Evolutionary conservation across 2,888 invertebrate genomes (phyloP).

Genomic region (Eristalinus aeneus): DNA sequence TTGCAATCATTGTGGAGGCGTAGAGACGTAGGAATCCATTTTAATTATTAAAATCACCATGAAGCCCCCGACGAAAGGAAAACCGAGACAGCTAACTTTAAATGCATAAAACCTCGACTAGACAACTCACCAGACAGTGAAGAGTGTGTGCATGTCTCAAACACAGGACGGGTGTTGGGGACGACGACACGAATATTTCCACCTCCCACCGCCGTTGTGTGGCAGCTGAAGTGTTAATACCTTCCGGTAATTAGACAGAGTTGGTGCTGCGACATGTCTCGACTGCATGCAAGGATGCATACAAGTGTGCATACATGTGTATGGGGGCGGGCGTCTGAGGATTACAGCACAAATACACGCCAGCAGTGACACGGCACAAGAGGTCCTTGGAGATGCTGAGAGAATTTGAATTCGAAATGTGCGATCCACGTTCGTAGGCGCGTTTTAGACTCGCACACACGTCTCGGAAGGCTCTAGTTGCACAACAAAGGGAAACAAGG

Average conservation of each 20-base stretch:
- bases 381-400: background rate
- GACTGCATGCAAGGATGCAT: constrained; percentile 23
- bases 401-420: background rate
- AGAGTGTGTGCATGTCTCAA: background rate
- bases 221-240: constrained; percentile 76
- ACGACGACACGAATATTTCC: background rate
- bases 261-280: constrained; percentile 73
- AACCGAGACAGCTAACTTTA: background rate
- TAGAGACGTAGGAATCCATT: background rate
- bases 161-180: background rate
- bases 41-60: background rate
- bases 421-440: background rate
- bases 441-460: too few relatives aligned
- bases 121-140: background rate
- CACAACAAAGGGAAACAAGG: too few relatives aligned
- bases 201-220: constrained; percentile 7
- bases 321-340: background rate
- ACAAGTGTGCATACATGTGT: background rate
- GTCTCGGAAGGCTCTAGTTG: too few relatives aligned
- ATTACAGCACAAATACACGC: background rate
- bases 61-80: background rate
- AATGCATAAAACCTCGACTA: constrained; percentile 12
- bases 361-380: background rate
- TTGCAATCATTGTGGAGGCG: background rate
- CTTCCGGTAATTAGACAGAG: constrained; percentile 76